These are phyloP conservation scores for Drosophila mayaguana DNA, from an alignment of 2,888 invertebrate species.

Conservation along the genomic window DNA sequence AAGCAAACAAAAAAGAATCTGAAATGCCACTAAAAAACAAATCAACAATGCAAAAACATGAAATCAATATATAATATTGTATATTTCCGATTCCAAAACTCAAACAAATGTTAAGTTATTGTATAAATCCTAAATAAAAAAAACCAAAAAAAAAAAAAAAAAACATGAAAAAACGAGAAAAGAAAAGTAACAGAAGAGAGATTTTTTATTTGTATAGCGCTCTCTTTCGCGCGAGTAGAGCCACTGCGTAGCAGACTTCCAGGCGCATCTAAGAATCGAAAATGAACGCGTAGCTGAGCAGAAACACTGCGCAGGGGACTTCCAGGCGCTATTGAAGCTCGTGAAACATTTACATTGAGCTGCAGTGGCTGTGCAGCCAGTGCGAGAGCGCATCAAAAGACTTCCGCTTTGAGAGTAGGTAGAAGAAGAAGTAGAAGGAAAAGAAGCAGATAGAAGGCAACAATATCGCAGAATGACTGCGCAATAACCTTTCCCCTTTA, in stretches of 20 bases:
- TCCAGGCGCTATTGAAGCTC: neutral
- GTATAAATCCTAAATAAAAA: slow-evolving; percentile 76
- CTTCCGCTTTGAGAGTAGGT: slow-evolving; percentile 41
- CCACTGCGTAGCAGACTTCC: slow-evolving; percentile 26
- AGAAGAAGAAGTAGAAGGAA: neutral
- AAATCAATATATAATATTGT: slow-evolving; percentile 83
- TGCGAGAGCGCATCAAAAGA: slow-evolving; percentile 2
- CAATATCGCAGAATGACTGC: slow-evolving; percentile 3
- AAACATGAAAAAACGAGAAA: slow-evolving; percentile 31
- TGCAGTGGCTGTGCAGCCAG: neutral
- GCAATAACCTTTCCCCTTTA: slow-evolving; percentile 55
- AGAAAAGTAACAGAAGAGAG: slow-evolving; percentile 21
- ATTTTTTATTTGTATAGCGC: slow-evolving; percentile 3
- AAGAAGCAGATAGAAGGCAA: neutral
- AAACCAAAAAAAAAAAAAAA: slow-evolving; percentile 34
- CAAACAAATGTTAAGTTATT: slow-evolving; percentile 78
- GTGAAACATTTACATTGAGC: neutral
- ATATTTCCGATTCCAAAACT: slow-evolving; percentile 80
- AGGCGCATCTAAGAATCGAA: slow-evolving; percentile 8
- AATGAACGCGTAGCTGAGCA: neutral
- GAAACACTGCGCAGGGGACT: neutral
- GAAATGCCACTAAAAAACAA: slow-evolving; percentile 34
- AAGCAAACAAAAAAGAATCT: slow-evolving; percentile 31
- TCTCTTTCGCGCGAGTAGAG: slow-evolving; percentile 18
- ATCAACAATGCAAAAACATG: slow-evolving; percentile 38